Conservation (phyloP, 2,113 vertebrate genomes). For the Spilogale gracilis region DNA sequence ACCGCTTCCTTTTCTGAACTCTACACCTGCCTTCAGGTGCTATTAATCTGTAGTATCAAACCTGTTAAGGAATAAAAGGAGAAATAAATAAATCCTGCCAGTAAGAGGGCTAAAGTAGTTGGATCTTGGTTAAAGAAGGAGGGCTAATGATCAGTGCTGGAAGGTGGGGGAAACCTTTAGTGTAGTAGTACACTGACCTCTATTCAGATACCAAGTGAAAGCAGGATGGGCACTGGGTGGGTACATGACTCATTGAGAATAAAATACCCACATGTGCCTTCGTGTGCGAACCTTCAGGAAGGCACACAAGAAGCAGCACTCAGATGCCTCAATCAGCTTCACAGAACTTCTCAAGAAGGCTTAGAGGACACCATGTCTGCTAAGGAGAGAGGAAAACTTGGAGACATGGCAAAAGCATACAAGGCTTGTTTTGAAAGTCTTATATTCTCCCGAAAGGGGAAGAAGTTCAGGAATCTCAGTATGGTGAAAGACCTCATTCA, state of each 20-base stretch:
- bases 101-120: not conserved
- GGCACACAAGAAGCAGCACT: not conserved
- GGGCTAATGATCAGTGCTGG: not conserved
- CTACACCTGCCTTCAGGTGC: not conserved
- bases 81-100: constrained; percentile 23
- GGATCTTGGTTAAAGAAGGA: not conserved
- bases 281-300: not conserved
- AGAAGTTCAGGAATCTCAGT: not conserved
- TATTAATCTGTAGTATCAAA: not conserved
- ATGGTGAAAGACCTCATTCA: not conserved
- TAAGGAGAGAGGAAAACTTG: constrained; percentile 23
- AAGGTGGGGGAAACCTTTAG: too few species aligned
- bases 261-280: not conserved
- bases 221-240: not conserved
- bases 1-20: too few species aligned
- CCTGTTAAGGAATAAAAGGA: not conserved
- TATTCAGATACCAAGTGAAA: constrained; percentile 88
- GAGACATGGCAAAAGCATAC: not conserved
- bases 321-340: not conserved
- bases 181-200: constrained; percentile 89
- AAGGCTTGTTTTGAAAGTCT: not conserved
- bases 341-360: constrained; percentile 21
- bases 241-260: not conserved
- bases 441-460: not conserved
- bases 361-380: constrained; percentile 1